These are phyloP conservation scores for Polia nebulosa DNA, from an alignment of 2,888 invertebrate genomes.

Conservation along the genomic window DNA sequence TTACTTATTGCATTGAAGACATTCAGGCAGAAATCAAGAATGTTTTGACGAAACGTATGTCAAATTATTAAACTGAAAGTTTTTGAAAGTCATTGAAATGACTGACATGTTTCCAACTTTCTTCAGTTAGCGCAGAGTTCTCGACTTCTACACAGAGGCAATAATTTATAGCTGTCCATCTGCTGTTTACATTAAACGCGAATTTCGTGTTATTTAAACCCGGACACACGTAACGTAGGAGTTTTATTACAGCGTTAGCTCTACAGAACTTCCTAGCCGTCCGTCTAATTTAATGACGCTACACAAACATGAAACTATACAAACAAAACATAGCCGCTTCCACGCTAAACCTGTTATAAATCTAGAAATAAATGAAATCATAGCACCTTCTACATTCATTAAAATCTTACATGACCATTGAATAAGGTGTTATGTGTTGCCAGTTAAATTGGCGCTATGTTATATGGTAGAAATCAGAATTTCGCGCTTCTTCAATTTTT, in stretches of 20 bases:
- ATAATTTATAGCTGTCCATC: slow-evolving; percentile 81
- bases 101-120: slow-evolving; percentile 72
- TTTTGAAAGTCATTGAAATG: slow-evolving; percentile 60
- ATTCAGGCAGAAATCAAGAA: slow-evolving; percentile 2
- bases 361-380: slow-evolving; percentile 30
- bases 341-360: slow-evolving; percentile 31
- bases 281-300: slow-evolving; percentile 65
- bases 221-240: slow-evolving; percentile 70
- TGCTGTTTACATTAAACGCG: slow-evolving; percentile 77
- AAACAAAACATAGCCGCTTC: slow-evolving; percentile 41
- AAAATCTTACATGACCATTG: slow-evolving; percentile 17
- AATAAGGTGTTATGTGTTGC: background rate
- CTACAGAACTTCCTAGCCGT: slow-evolving; percentile 67
- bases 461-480: slow-evolving; percentile 35
- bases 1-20: slow-evolving; percentile 8
- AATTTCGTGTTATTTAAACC: slow-evolving; percentile 76
- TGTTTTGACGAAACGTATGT: slow-evolving; percentile 7
- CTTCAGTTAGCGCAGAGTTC: slow-evolving; percentile 72
- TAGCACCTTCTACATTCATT: slow-evolving; percentile 22
- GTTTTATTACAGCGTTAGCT: slow-evolving; percentile 75
- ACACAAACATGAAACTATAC: slow-evolving; percentile 51
- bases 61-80: slow-evolving; percentile 39
- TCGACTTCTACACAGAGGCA: slow-evolving; percentile 62
- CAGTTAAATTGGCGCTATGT: slow-evolving; percentile 7
- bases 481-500: slow-evolving; percentile 42